These are phyloP conservation scores for Trichomalopsis sarcophagae DNA, from an alignment of 1,140 invertebrate genomes.

Conservation along the genomic window DNA sequence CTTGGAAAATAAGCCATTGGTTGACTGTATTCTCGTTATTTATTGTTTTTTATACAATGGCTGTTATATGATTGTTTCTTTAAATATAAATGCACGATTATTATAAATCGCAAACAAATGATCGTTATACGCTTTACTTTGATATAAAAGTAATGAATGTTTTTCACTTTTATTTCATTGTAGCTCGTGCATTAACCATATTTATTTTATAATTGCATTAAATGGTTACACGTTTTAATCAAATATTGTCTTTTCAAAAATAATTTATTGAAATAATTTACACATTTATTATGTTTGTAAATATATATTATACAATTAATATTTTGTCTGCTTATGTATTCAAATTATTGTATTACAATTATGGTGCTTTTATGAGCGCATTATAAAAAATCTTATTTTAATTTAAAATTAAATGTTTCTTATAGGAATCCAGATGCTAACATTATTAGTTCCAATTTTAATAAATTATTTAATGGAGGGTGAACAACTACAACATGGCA, in stretches of 20 bases:
- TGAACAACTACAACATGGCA: slow-evolving; percentile 78
- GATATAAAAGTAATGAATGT: not conserved
- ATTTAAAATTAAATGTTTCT: slow-evolving; percentile 51
- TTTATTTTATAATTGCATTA: not conserved
- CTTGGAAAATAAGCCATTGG: not conserved
- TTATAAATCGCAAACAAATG: not conserved
- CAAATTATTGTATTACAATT: not conserved
- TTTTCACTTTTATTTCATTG: not conserved
- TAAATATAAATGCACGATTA: slow-evolving; percentile 2
- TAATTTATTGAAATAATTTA: not conserved
- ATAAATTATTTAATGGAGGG: slow-evolving; percentile 88
- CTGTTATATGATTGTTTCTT: not conserved
- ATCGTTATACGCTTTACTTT: not conserved
- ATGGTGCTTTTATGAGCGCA: slow-evolving; percentile 44
- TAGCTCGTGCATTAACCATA: not conserved
- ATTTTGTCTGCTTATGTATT: not conserved
- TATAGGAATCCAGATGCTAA: slow-evolving; percentile 91
- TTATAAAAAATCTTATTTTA: slow-evolving; percentile 28
- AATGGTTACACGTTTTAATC: not conserved
- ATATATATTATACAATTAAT: too few relatives aligned
- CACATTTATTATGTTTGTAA: not conserved
- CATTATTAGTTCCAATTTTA: slow-evolving; percentile 90
- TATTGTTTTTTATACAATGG: slow-evolving; percentile 34
- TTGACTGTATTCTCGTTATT: not conserved
- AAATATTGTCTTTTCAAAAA: not conserved